Conservation (phyloP, 1,140 invertebrate genomes). For the Sycophaga agraensis region DNA sequence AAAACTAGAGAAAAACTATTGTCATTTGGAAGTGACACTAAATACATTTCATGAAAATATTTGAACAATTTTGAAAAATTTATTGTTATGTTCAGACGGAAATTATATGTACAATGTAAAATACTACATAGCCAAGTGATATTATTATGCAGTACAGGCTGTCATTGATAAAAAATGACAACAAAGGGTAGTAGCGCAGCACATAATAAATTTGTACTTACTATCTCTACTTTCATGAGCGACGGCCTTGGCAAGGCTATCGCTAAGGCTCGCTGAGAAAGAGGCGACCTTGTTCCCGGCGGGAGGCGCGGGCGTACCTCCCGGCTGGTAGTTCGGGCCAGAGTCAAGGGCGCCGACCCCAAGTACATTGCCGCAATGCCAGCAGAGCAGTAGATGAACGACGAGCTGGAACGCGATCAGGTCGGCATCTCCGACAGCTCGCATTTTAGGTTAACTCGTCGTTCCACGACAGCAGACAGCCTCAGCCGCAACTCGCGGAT, state of each 20-base stretch:
- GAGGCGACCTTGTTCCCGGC: conserved; percentile 1
- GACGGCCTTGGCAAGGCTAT: conserved; percentile 53
- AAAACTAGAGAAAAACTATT: too few species aligned
- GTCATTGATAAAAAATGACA: too few species aligned
- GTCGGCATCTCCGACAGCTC: conserved; percentile 45
- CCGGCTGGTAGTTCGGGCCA: neutral
- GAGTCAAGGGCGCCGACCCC: conserved; percentile 21
- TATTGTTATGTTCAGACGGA: too few species aligned
- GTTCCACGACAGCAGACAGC: too few species aligned
- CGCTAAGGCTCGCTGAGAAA: conserved; percentile 38
- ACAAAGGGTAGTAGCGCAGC: neutral
- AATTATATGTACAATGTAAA: too few species aligned
- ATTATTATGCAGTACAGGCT: too few species aligned
- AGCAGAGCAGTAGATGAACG: conserved; percentile 47
- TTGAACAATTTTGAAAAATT: too few species aligned
- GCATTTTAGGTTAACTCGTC: conserved; percentile 54
- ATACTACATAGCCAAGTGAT: too few species aligned
- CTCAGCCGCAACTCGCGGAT: neutral
- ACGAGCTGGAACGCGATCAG: conserved; percentile 43
- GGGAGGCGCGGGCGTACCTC: neutral
- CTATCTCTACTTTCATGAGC: conserved; percentile 48
- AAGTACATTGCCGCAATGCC: conserved; percentile 33
- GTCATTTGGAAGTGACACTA: too few species aligned
- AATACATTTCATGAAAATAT: too few species aligned
- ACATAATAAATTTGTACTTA: conserved; percentile 11